Percentiles rank a stretch among this genome's conserved stretches.
Evolutionary conservation across 2,888 invertebrate species (phyloP).

Genomic region (Meiosimyza platycephala): DNA sequence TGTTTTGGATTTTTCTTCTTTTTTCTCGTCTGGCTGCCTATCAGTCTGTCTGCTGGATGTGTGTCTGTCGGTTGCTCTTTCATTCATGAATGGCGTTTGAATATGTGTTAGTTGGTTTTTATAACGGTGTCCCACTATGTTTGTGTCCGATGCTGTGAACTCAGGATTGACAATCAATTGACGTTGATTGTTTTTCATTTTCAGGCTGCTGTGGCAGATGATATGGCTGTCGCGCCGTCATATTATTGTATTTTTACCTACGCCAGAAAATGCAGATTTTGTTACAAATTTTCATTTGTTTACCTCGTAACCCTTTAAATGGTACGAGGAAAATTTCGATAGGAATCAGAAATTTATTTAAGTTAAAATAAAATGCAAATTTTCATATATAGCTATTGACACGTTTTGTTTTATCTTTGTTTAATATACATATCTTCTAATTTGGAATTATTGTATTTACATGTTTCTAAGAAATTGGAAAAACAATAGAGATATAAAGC

Average conservation of each 20-base stretch:
- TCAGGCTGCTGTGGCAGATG: slow-evolving; percentile 58
- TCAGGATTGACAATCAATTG: slow-evolving; percentile 44
- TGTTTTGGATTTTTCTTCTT: not conserved
- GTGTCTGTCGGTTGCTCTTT: slow-evolving; percentile 14
- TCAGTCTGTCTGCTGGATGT: not conserved
- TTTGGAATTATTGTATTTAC: no score
- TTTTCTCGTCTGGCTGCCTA: slow-evolving; percentile 22
- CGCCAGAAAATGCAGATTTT: no score
- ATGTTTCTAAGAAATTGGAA: no score
- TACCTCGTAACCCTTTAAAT: no score
- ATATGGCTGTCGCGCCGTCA: slow-evolving; percentile 42
- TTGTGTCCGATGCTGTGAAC: slow-evolving; percentile 39
- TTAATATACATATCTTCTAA: no score
- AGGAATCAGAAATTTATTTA: no score
- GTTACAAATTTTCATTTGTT: no score
- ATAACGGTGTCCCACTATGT: slow-evolving; percentile 38
- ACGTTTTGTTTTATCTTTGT: no score
- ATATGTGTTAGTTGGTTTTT: slow-evolving; percentile 7
- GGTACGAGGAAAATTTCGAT: no score
- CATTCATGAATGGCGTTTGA: slow-evolving; percentile 5
- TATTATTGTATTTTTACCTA: slow-evolving; percentile 15
- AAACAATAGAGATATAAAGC: no score
- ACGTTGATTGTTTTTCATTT: slow-evolving; percentile 50
- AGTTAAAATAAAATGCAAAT: no score
- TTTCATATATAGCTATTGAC: no score